Evolutionary conservation across 2,888 invertebrate genomes (phyloP).

Genomic region (Perizoma affinitatum): DNA sequence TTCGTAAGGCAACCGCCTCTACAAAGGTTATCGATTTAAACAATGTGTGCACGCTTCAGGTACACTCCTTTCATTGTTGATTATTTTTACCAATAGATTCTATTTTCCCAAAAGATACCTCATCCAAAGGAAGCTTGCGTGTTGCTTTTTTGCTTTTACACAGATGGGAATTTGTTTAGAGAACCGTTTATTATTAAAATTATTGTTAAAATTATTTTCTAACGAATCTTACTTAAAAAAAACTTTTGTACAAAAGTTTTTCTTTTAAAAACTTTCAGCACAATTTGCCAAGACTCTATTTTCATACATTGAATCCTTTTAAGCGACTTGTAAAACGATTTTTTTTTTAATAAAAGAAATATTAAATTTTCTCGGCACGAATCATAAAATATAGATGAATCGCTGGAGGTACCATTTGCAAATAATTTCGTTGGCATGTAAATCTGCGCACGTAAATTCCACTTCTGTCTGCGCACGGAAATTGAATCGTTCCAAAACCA

Average conservation of each 20-base stretch:
- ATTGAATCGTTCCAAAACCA: conserved; percentile 80
- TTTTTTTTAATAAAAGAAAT: conserved; percentile 48
- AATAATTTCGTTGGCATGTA: conserved; percentile 80
- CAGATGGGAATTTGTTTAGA: conserved; percentile 16
- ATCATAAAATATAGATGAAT: conserved; percentile 73
- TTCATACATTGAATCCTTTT: neutral
- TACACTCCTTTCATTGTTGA: conserved; percentile 62
- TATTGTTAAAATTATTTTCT: conserved; percentile 11
- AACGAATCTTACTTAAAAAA: neutral
- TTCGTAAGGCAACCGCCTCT: conserved; percentile 77
- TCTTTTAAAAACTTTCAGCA: neutral
- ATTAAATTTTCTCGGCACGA: conserved; percentile 53
- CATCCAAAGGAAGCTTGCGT: conserved; percentile 32
- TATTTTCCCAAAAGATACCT: conserved; percentile 33
- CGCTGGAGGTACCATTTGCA: conserved; percentile 72
- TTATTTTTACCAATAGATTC: conserved; percentile 45
- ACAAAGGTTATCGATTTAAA: conserved; percentile 81
- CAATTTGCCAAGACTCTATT: neutral
- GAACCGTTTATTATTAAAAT: too few relatives aligned
- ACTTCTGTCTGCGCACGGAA: conserved; percentile 80
- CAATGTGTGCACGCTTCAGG: conserved; percentile 70
- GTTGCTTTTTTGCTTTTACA: conserved; percentile 33
- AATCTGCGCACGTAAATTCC: conserved; percentile 81
- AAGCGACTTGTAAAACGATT: neutral
- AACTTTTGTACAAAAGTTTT: neutral